phyloP scores from a whole-genome alignment of 2,797 vertebrate genomes.

The Babyrousa celebensis region DNA sequence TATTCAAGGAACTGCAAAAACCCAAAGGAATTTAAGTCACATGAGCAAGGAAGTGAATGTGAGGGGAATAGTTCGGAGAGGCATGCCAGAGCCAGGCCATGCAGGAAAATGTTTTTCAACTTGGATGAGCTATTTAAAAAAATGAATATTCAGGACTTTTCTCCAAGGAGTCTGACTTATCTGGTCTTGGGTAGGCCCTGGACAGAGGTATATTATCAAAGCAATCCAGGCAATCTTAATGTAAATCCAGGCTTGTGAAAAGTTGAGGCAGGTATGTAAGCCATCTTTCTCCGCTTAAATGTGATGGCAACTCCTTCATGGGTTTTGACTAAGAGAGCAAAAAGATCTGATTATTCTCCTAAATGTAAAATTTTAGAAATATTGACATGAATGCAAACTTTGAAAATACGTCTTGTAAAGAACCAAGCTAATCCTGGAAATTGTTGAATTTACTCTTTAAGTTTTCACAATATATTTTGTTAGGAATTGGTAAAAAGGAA shows the following conservation, averaged over 20 bases:
- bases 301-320: background rate
- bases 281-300: background rate
- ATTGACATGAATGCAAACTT: fast-evolving
- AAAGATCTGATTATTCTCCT: background rate
- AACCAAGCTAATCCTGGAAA: background rate
- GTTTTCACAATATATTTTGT: background rate
- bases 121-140: background rate
- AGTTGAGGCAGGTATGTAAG: background rate
- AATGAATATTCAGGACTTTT: background rate
- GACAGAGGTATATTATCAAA: background rate
- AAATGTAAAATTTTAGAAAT: background rate
- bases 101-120: background rate
- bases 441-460: background rate
- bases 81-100: no score
- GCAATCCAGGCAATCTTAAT: background rate
- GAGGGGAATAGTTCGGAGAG: background rate
- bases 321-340: background rate
- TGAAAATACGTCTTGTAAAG: background rate
- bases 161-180: background rate
- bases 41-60: background rate
- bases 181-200: background rate
- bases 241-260: background rate
- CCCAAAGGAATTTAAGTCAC: background rate
- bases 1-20: background rate
- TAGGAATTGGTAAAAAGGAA: background rate